Evolutionary conservation across 1,140 invertebrate species (phyloP).

Genomic region (Penaeus indicus): DNA sequence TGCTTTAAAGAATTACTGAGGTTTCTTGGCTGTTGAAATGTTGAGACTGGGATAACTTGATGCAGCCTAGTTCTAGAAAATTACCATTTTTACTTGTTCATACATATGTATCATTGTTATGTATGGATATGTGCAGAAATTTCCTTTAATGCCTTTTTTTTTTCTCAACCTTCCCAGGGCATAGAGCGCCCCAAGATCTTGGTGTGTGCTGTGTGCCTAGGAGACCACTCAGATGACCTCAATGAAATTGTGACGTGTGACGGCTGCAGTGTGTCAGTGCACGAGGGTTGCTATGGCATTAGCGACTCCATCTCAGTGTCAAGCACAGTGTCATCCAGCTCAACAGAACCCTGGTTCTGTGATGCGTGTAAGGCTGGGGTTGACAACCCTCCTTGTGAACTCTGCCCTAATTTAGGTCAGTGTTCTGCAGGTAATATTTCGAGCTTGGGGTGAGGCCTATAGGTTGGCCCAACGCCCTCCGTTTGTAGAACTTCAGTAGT

Average conservation of each 20-base stretch:
- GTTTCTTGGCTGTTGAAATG: no score
- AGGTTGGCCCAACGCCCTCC: background rate
- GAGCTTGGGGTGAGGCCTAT: no score
- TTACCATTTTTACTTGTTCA: no score
- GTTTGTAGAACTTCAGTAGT: background rate
- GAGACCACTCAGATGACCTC: slow-evolving; percentile 90
- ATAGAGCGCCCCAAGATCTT: slow-evolving; percentile 59
- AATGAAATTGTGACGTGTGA: slow-evolving; percentile 99
- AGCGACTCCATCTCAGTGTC: slow-evolving; percentile 91
- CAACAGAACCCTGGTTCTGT: slow-evolving; percentile 98
- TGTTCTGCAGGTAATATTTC: slow-evolving; percentile 28
- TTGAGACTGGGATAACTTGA: no score
- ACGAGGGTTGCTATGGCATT: slow-evolving; percentile 98
- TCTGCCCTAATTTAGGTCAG: slow-evolving; percentile 84
- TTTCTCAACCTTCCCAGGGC: slow-evolving; percentile 48
- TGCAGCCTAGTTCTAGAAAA: no score
- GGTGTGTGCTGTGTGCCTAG: slow-evolving; percentile 94
- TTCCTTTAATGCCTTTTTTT: no score
- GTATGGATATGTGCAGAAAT: no score
- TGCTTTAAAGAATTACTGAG: no score
- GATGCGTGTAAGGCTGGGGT: slow-evolving; percentile 96
- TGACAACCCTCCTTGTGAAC: slow-evolving; percentile 86
- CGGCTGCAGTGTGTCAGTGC: slow-evolving; percentile 93
- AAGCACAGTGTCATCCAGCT: slow-evolving; percentile 90
- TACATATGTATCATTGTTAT: no score